These are phyloP conservation scores for Mactromeris polynyma DNA, from an alignment of 2,888 invertebrate species.

Conservation along the genomic window DNA sequence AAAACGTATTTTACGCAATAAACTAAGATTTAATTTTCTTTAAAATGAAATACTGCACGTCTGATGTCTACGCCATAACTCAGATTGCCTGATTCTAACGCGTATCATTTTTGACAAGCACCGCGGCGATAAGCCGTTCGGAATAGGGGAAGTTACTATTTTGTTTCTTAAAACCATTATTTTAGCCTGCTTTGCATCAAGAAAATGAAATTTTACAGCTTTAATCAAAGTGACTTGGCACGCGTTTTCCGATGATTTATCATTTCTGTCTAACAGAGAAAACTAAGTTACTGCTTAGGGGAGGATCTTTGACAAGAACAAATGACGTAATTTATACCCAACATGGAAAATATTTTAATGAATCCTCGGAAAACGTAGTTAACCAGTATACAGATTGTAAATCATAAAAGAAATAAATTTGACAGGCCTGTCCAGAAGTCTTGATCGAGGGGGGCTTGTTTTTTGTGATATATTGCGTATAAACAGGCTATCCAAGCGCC, in stretches of 20 bases:
- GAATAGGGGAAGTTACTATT: slow-evolving; percentile 67
- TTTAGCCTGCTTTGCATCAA: slow-evolving; percentile 72
- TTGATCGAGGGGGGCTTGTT: slow-evolving; percentile 68
- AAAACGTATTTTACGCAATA: slow-evolving; percentile 31
- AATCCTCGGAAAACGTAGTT: slow-evolving; percentile 65
- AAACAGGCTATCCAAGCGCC: slow-evolving; percentile 73
- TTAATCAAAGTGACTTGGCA: slow-evolving; percentile 74
- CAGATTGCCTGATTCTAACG: slow-evolving; percentile 52
- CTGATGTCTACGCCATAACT: slow-evolving; percentile 38
- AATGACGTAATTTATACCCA: slow-evolving; percentile 74
- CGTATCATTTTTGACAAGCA: slow-evolving; percentile 70
- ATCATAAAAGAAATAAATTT: slow-evolving; percentile 70
- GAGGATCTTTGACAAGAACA: slow-evolving; percentile 68
- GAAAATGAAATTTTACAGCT: slow-evolving; percentile 75
- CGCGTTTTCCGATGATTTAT: slow-evolving; percentile 69
- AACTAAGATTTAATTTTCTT: slow-evolving; percentile 50
- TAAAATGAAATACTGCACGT: slow-evolving; percentile 48
- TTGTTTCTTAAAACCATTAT: slow-evolving; percentile 73
- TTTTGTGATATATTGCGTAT: slow-evolving; percentile 72
- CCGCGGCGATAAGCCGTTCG: slow-evolving; percentile 65
- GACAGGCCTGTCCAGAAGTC: slow-evolving; percentile 71
- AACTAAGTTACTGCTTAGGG: slow-evolving; percentile 61
- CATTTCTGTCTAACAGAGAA: slow-evolving; percentile 60
- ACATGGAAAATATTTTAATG: slow-evolving; percentile 74
- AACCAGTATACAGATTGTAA: slow-evolving; percentile 62